Evolutionary conservation across 2,797 vertebrate species (phyloP).

Genomic region (Sciurus vulgaris): DNA sequence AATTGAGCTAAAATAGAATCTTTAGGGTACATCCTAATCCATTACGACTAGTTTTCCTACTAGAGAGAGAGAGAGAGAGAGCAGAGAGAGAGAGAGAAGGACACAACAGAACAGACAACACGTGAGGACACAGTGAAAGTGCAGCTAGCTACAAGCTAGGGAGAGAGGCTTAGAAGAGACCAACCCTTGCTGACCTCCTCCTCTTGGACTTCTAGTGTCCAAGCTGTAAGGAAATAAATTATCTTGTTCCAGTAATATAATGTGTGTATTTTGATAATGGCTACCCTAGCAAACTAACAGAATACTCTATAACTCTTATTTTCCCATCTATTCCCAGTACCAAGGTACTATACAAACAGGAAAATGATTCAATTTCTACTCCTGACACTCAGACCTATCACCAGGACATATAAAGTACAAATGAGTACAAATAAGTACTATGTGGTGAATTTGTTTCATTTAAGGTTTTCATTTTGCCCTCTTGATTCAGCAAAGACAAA

Average conservation of each 20-base stretch:
- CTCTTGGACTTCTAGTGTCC: neutral
- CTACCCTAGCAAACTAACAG: neutral
- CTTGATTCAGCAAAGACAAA: neutral
- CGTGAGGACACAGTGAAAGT: neutral
- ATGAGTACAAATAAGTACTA: neutral
- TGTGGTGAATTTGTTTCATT: neutral
- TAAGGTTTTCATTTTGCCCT: constrained; percentile 7
- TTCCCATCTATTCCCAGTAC: neutral
- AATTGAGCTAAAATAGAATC: neutral
- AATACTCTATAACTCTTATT: neutral
- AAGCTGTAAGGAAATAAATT: neutral
- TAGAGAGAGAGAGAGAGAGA: too few relatives aligned
- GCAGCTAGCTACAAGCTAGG: neutral
- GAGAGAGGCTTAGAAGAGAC: neutral
- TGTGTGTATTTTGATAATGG: neutral
- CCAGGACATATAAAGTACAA: neutral
- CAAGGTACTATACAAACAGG: neutral
- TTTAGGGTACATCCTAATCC: neutral
- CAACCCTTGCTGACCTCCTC: neutral
- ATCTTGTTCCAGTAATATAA: neutral
- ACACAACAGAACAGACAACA: neutral
- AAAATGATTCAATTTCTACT: neutral
- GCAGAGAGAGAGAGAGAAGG: too few relatives aligned
- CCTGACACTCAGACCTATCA: neutral
- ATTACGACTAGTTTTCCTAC: neutral